Evolutionary conservation across 2,113 vertebrate genomes (phyloP), one percentile per base, ranked within the genome.

Genomic region (Limnothrissa miodon): DNA sequence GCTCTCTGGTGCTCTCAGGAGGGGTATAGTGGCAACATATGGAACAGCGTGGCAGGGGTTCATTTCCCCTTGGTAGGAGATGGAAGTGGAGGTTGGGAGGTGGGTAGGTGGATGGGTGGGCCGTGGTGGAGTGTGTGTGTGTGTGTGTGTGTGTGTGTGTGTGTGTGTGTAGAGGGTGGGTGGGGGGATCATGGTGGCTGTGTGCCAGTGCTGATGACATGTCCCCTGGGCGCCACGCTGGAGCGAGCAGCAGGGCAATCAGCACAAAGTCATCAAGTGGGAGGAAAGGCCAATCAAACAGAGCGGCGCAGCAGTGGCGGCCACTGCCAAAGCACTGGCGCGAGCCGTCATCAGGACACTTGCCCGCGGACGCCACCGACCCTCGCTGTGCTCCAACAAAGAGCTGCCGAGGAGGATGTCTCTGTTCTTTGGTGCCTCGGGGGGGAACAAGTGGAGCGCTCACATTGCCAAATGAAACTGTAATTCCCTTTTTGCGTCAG

Each of bases 261-360:
- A 92, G 83, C 82, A 23, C 70, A 59, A 70, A 45, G 86, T 89
- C 88, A 90, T 92, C 90, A 90, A 87, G 83, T 70, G 17, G 21
- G 45, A 84, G 83, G 87, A 83, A 84, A 89, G 88, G 84, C 66
- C 87, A 90, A 93, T 91, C 90, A 91, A 74, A 86, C 84, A 80
- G 23, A 78, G 88, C 81, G 33, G 10, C 39, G 39, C 15, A n/a
- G 59, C 85, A 87, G 85, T 87, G 66, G 25, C 13, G 5, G 33
- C 66, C 33, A 15, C 29, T 2, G n/a, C 59, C 21, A n/a, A n/a
- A n/a, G 25, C 23, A n/a, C 25, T 9, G 9, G 23, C 1, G 11
- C 42, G 29, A 70, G 62, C 29, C 62, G 36, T 70, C 62, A 70
- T 33, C 62, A 70, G 62, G 62, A 70, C 23, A 70, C 62, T 9